Evolutionary conservation across 2,113 vertebrate genomes (phyloP).

Genomic region (Nicator chloris): DNA sequence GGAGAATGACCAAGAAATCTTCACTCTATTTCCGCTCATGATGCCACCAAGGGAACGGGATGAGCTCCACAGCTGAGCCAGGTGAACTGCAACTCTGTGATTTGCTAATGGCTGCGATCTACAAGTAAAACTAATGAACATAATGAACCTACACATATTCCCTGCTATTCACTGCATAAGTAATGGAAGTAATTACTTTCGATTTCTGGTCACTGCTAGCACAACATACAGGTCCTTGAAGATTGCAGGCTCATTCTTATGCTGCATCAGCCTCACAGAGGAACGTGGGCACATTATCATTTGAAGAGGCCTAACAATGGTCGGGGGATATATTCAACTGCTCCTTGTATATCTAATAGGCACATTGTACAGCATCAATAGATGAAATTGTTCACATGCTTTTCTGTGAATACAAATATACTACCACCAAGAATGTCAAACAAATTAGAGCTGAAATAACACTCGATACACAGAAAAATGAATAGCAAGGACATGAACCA

Average conservation of each 20-base stretch:
- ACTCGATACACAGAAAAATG: conserved; percentile 13
- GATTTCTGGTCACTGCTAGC: conserved; percentile 38
- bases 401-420: conserved; percentile 65
- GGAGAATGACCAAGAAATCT: not conserved
- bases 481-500: conserved; percentile 37
- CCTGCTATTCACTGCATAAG: conserved; percentile 14
- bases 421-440: conserved; percentile 51
- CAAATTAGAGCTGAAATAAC: conserved; percentile 62
- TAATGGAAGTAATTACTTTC: conserved; percentile 22
- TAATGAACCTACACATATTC: not conserved
- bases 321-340: conserved; percentile 51
- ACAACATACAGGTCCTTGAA: conserved; percentile 39
- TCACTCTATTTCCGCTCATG: not conserved
- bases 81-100: not conserved
- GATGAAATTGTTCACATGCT: conserved; percentile 60
- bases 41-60: accelerated
- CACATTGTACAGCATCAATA: conserved; percentile 59
- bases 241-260: conserved; percentile 49
- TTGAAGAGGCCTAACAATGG: conserved; percentile 62
- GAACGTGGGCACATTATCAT: conserved; percentile 47
- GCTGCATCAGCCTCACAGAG: conserved; percentile 29
- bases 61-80: not conserved
- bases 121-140: conserved; percentile 22
- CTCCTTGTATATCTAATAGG: conserved; percentile 59
- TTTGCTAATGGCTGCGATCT: not conserved